Base-by-base conservation (phyloP, 2,888 invertebrate genomes). In the Muschampia plurimacula region DNA sequence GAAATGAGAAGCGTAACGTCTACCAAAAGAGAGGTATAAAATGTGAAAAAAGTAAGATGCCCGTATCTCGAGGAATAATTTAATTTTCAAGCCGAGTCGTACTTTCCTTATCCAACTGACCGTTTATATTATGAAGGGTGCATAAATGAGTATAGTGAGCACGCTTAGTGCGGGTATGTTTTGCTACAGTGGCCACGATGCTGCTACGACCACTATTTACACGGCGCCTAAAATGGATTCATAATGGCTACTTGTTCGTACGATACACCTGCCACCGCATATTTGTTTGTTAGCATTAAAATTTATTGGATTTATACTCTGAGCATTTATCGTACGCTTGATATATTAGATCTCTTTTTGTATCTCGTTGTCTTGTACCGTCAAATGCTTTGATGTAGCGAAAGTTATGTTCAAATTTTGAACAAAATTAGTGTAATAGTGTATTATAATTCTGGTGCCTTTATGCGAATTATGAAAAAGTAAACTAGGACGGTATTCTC, bases 181-280 rank as follows among this genome's bases (percentile, higher is more conserved):
- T 87, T 88, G 90, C 87, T 84, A 83, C 84, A 81, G 77, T 80
- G 79, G 78, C 85, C 86, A 85, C 88, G 86, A 83, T 84, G 81
- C 83, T 77, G 79, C 78, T 82, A 46, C 72, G 83, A 82, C 86
- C 81, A 89, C 89, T 90, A 89, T 89, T 89, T 90, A 88, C 87
- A 89, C 86, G 86, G 84, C 83, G 85, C 92, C 93, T 92, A 92
- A 93, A 93, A 93, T 92, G 93, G 92, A 87, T 86, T 90, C 90
- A 88, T 91, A 92, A 93, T 92, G 86, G 91, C 87, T 87, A 90
- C 92, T 92, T 85, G 93, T 92, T 92, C 83, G 84, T 83, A 82
- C 87, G 84, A 87, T 92, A 90, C 93, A 93, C 93, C 93, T 92
- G 92, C 91, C 85, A 82, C 81, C 82, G 90, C 89, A 85, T 88